Evolutionary conservation across 1,140 invertebrate species (phyloP).

Genomic region (Drosophila ercepeae): DNA sequence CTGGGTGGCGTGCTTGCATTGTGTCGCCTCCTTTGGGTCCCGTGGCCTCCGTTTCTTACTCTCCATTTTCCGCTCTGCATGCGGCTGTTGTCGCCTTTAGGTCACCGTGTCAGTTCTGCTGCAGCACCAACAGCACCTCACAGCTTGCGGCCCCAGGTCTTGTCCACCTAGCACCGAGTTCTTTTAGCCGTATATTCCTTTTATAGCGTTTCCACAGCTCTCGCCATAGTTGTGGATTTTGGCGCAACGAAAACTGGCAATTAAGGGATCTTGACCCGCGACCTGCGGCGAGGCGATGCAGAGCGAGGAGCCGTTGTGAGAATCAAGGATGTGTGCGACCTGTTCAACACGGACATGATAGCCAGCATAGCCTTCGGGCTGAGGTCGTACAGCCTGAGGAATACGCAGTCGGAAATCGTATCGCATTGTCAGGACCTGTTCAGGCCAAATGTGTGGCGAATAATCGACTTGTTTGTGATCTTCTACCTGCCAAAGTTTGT

Average conservation of each 20-base stretch:
- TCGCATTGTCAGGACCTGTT: slow-evolving; percentile 84
- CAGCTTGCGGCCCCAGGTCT: slow-evolving; percentile 1
- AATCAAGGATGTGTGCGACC: slow-evolving; percentile 84
- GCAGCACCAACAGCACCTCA: slow-evolving; percentile 30
- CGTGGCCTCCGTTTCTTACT: not conserved
- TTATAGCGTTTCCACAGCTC: slow-evolving; percentile 30
- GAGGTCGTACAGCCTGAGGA: slow-evolving; percentile 85
- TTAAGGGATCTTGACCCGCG: slow-evolving; percentile 58
- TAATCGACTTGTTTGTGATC: slow-evolving; percentile 84
- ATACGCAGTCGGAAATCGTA: slow-evolving; percentile 84
- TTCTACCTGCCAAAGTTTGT: slow-evolving; percentile 84
- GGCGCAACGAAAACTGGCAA: slow-evolving; percentile 53
- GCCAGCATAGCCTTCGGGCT: slow-evolving; percentile 87
- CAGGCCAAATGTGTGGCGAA: slow-evolving; percentile 85
- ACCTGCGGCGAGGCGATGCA: slow-evolving; percentile 58
- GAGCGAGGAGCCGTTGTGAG: slow-evolving; percentile 64
- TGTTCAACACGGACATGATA: slow-evolving; percentile 87
- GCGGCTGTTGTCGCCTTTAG: slow-evolving; percentile 63
- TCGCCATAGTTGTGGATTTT: slow-evolving; percentile 42
- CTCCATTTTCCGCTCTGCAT: slow-evolving; percentile 18
- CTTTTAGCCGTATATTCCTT: slow-evolving; percentile 30
- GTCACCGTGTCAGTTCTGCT: slow-evolving; percentile 61
- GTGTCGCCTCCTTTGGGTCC: slow-evolving; percentile 4
- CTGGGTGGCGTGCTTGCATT: slow-evolving; percentile 27
- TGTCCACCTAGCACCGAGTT: slow-evolving; percentile 4